Evolutionary conservation across 2,888 invertebrate species (phyloP).

Genomic region (Hirtodrosophila histrioides): DNA sequence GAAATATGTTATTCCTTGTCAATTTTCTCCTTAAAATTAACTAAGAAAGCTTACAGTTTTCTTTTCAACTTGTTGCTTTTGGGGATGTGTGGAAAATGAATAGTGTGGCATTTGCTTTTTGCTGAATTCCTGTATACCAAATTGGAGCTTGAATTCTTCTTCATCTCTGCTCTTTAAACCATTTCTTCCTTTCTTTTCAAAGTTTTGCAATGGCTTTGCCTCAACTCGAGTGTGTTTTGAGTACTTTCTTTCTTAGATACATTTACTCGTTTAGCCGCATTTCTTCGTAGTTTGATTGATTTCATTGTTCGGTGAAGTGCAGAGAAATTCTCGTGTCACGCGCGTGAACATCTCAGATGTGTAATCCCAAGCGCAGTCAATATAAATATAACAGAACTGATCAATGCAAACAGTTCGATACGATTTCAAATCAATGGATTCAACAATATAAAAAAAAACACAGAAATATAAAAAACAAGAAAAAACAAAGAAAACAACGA

Average conservation of each 20-base stretch:
- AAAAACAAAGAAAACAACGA: constrained; percentile 3
- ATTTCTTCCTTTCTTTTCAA: too few relatives aligned
- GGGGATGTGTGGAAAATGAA: too few relatives aligned
- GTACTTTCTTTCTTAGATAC: background rate
- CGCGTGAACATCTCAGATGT: constrained; percentile 17
- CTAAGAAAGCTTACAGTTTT: too few relatives aligned
- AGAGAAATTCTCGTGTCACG: constrained; percentile 44
- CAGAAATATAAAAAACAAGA: constrained; percentile 20
- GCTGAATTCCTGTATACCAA: too few relatives aligned
- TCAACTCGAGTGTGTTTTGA: background rate
- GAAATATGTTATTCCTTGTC: too few relatives aligned
- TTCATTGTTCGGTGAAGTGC: constrained; percentile 21
- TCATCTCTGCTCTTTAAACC: too few relatives aligned
- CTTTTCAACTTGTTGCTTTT: too few relatives aligned
- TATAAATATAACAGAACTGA: constrained; percentile 61
- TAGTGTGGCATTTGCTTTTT: too few relatives aligned
- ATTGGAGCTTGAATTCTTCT: too few relatives aligned
- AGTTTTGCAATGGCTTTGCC: constrained; percentile 1
- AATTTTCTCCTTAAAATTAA: too few relatives aligned
- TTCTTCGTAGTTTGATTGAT: constrained; percentile 39
- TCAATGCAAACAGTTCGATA: constrained; percentile 64
- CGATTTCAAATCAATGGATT: constrained; percentile 50
- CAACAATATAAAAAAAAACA: constrained; percentile 21
- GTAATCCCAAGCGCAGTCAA: constrained; percentile 56
- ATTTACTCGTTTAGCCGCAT: background rate